phyloP scores from a whole-genome alignment of 2,797 vertebrate genomes.

The Hapalemur alaotrensis region DNA sequence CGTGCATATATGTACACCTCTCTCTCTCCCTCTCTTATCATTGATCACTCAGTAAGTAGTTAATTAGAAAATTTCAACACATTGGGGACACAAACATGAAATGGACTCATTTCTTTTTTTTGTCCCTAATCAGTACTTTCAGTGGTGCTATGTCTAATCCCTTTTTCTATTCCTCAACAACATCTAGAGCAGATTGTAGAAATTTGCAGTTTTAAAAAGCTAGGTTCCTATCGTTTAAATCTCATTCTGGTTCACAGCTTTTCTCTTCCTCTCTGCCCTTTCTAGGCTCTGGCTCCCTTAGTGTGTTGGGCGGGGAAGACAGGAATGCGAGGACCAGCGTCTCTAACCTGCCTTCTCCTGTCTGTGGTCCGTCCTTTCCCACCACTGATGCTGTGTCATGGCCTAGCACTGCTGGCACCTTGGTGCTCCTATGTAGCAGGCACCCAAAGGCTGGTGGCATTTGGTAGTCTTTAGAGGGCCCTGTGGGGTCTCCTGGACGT shows the following conservation, averaged over 20 bases:
- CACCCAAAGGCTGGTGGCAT: neutral
- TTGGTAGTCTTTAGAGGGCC: neutral
- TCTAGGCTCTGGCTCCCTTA: neutral
- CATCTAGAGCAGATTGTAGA: neutral
- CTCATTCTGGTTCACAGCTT: neutral
- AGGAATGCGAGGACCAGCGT: accelerated
- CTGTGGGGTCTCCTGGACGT: neutral
- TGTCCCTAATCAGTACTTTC: neutral
- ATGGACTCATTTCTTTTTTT: neutral
- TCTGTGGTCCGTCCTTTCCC: neutral
- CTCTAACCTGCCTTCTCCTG: neutral
- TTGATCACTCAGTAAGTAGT: neutral
- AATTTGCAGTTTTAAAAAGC: neutral
- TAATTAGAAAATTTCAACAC: neutral
- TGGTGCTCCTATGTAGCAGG: neutral
- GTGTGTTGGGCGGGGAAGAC: neutral
- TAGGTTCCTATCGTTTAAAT: neutral
- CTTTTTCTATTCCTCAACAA: neutral
- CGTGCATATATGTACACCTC: too few species aligned
- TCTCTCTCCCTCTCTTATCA: neutral
- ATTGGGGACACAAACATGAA: neutral
- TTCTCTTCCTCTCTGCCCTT: neutral
- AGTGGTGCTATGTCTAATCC: neutral
- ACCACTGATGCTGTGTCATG: neutral
- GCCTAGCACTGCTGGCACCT: neutral